Base-by-base conservation (phyloP, 2,797 vertebrate species). In the Gobionotothen gibberifrons region DNA sequence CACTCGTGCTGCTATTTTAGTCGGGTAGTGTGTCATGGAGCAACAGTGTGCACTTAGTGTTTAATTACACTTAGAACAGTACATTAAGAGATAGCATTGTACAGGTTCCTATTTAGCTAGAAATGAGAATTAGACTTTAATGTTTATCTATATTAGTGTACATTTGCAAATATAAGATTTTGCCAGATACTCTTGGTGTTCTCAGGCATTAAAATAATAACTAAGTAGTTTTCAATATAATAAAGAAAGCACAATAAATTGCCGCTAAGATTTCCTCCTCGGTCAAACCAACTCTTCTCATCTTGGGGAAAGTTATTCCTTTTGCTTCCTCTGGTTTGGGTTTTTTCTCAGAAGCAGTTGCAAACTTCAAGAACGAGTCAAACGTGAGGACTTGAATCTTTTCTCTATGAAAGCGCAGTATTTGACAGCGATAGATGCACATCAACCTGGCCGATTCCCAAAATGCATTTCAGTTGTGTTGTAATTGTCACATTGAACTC, bases 291-390 rank as follows among this genome's bases (percentile, higher is more conserved):
- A 2, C 64, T 19, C 51, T 43, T 62, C 47, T 42, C 3, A 4
- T 48, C 43, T 14, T 51, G 40, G 11, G 22, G 17, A 17, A 42
- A 51, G 10, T 66, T 68, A n/a, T 16, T 52, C 59, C 58, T 51
- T 55, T 2, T 43, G 22, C 6, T 10, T 1, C 17, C 15, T 48
- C n/a, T n/a, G 29, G 9, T 56, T 16, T 11, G 63, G 4, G 49
- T 74, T 71, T 60, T 21, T 22, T 36, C 39, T 48, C 12, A 2
- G 2, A 5, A 15, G 47, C 9, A 4, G 21, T 19, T 44, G 15
- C 16, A 58, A 67, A 72, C 39, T 22, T 76, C 40, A 44, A 36
- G 32, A 65, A 14, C 46, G 65, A 60, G 42, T 8, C 36, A 26
- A 42, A 26, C 3, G 26, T 11, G 53, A 15, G 5, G 1, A 49